Base-by-base conservation (phyloP, 2,797 vertebrate genomes). In the Distichodus sexfasciatus region DNA sequence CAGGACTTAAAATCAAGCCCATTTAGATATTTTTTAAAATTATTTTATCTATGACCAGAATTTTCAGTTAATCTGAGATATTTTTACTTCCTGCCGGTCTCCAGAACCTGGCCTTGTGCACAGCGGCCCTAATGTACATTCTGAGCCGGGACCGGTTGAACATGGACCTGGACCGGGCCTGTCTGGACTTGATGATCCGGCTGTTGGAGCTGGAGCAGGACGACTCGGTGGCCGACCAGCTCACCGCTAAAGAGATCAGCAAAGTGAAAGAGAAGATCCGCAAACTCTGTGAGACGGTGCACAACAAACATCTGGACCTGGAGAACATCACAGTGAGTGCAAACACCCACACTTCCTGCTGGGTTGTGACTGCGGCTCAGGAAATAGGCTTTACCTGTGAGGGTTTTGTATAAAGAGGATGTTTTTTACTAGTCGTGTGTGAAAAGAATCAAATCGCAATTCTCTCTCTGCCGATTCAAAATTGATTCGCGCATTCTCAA, bases 191-290 rank as follows among this genome's bases (percentile, higher is more conserved):
- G 74, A 98, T 99, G 96, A 97, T 99, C 63, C 90, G 97, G 17
- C 92, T 99, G 73, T 84, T 99, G 77, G 96, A 99, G 80, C 71
- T 98, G 82, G 97, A 99, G 73, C 94, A 94, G 84, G 95, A 97
- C 65, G 89, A 93, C 28, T 29, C 70, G 0, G 64, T 71, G 31
- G 86, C 91, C 46, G 83, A 89, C 71, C 90, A 96, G 81, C 90
- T 98, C 78, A 98, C 96, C 17, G 94, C 94, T 82, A 92, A 94
- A 77, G 96, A 98, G 81, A 95, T 98, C 84, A 93, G 94, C 80
- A 95, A 96, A 88, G 96, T 98, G n/a, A 98, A 98, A 84, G 97
- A 99, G 87, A 99, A 97, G 89, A 99, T 98, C 79, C 84, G 96
- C 69, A 96, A 96, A 69, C 91, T 99, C 0, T 99, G 97, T 33